Percentiles rank a stretch among this genome's conserved stretches.
phyloP scores from a whole-genome alignment of 2,797 vertebrate genomes.

The Anabas testudineus region DNA sequence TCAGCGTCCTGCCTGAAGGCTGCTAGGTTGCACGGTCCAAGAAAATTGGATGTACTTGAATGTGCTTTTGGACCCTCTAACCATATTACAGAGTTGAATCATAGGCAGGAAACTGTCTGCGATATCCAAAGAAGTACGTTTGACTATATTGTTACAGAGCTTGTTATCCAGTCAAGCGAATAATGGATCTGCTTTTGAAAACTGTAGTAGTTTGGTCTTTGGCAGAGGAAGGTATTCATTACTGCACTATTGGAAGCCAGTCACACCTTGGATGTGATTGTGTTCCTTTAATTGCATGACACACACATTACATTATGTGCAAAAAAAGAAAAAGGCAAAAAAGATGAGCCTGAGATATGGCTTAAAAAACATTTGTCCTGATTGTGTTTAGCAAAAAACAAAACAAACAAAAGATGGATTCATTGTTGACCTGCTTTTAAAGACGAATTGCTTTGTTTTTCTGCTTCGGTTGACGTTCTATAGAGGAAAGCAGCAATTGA shows the following conservation, averaged over 20 bases:
- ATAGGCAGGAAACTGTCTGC: slow-evolving; percentile 33
- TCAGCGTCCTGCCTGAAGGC: slow-evolving; percentile 51
- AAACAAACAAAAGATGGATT: no score
- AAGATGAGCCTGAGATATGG: slow-evolving; percentile 15
- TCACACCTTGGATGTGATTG: slow-evolving; percentile 38
- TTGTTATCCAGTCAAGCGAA: slow-evolving; percentile 53
- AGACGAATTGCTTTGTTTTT: not conserved
- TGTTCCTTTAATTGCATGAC: slow-evolving; percentile 35
- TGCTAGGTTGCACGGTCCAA: slow-evolving; percentile 28
- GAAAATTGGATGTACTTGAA: slow-evolving; percentile 70
- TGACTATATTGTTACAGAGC: slow-evolving; percentile 58
- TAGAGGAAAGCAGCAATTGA: not conserved
- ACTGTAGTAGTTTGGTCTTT: slow-evolving; percentile 48
- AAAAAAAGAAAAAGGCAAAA: slow-evolving; percentile 33
- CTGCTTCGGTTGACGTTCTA: slow-evolving; percentile 4
- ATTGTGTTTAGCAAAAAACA: slow-evolving; percentile 3
- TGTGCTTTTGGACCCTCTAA: slow-evolving; percentile 57
- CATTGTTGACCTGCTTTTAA: slow-evolving; percentile 1
- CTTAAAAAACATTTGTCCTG: not conserved
- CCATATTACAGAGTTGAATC: slow-evolving; percentile 54
- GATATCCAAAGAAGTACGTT: slow-evolving; percentile 48
- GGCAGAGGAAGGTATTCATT: slow-evolving; percentile 44
- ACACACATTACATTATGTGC: slow-evolving; percentile 19
- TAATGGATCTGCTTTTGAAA: slow-evolving; percentile 55
- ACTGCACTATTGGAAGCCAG: slow-evolving; percentile 36